Percentiles rank a stretch among this genome's conserved stretches.
These are phyloP conservation scores for Gobionotothen gibberifrons DNA, from an alignment of 2,797 vertebrate species.

Conservation along the genomic window DNA sequence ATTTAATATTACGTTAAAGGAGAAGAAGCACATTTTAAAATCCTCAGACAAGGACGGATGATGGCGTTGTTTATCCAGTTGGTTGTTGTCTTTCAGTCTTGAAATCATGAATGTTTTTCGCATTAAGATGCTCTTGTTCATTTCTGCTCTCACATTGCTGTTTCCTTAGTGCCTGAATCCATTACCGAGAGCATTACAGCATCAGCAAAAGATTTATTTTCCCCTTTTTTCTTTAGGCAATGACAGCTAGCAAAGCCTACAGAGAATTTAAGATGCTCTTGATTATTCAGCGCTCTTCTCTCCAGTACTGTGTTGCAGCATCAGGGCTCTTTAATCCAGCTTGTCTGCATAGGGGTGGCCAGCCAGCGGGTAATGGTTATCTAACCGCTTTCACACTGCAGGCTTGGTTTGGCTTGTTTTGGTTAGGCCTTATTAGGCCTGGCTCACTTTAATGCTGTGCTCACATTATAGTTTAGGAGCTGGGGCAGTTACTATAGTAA, in stretches of 20 bases:
- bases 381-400: no score
- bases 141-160: conserved; percentile 67
- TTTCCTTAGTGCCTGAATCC: conserved; percentile 68
- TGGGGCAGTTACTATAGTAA: no score
- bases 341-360: conserved; percentile 26
- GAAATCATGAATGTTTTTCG: conserved; percentile 68
- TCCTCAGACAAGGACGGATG: conserved; percentile 39
- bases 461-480: no score
- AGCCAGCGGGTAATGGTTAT: conserved; percentile 38
- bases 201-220: conserved; percentile 74
- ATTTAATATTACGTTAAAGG: conserved; percentile 47
- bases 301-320: conserved; percentile 10
- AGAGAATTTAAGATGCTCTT: conserved; percentile 64
- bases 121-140: conserved; percentile 73
- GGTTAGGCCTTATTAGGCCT: no score
- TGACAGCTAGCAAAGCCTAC: conserved; percentile 61
- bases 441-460: no score
- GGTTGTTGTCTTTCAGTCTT: conserved; percentile 64
- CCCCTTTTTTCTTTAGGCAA: conserved; percentile 41
- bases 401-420: no score
- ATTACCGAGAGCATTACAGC: conserved; percentile 79
- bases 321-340: conserved; percentile 34
- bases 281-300: conserved; percentile 44
- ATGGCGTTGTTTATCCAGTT: conserved; percentile 63
- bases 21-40: conserved; percentile 23